Percentiles rank a stretch among this genome's conserved stretches.
phyloP scores from a whole-genome alignment of 2,113 vertebrate species.

The Nothoprocta perdicaria region DNA sequence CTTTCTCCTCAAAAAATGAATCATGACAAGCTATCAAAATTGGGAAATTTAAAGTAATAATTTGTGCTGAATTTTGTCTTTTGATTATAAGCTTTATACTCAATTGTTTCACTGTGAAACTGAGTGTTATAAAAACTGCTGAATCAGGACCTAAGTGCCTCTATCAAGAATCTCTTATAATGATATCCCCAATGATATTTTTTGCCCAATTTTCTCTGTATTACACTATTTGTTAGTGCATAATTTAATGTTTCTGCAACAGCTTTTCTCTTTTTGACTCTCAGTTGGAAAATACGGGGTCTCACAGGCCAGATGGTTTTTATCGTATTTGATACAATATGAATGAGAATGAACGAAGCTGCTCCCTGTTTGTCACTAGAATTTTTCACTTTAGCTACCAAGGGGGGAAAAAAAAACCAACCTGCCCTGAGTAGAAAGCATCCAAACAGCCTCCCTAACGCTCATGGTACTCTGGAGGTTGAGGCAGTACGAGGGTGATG shows the following conservation, averaged over 20 bases:
- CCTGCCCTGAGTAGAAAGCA: not conserved
- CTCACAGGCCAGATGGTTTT: not conserved
- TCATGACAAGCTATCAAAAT: not conserved
- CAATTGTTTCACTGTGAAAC: not conserved
- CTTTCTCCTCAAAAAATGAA: not conserved
- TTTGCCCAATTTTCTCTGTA: not conserved
- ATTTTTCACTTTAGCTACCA: not conserved
- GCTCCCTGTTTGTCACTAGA: not conserved
- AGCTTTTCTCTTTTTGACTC: not conserved
- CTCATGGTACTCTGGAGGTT: not conserved
- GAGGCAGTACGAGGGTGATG: not conserved
- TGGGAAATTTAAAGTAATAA: not conserved
- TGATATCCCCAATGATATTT: not conserved
- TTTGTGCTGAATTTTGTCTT: not conserved
- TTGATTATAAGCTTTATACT: not conserved
- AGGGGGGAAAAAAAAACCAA: not conserved
- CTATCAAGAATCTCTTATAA: not conserved
- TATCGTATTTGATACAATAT: not conserved
- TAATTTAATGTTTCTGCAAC: not conserved
- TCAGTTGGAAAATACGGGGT: not conserved
- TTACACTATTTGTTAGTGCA: not conserved
- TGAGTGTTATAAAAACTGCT: not conserved
- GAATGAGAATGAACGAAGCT: not conserved
- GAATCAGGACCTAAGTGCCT: not conserved
- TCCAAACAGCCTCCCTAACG: not conserved